Evolutionary conservation across 2,797 vertebrate species (phyloP), one percentile per base, ranked within the genome.

Genomic region (Podargus strigoides): DNA sequence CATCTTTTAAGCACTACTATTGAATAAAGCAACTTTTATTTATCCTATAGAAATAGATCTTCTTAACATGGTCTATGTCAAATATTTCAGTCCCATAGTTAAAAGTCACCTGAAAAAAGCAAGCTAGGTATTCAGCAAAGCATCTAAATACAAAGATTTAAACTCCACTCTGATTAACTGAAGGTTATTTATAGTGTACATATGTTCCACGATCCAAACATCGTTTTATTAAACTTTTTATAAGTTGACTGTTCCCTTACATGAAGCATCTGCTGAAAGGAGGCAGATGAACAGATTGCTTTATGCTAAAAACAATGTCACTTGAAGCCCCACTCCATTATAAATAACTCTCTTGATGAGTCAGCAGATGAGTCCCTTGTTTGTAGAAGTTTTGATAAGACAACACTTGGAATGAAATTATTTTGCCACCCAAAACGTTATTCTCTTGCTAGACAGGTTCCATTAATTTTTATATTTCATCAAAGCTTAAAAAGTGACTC

Each of bases 221-320:
- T 41, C 63, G n/a, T n/a, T n/a, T 67, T 36, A 58, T 37, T 52
- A 36, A 89, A 85, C 59, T 59, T 88, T 37, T 27, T 18, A 2
- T 37, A 55, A 85, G 36, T 37, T 28, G 79, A 63, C 55, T 76
- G 15, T 64, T 91, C 74, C 56, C 76, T 76, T 12, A 62, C 46
- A 47, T 4, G n/a, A 44, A 67, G 82, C 85, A 88, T 88, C 76
- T 94, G 91, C 85, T 50, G 83, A 70, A 88, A 64, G 67, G 56
- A 85, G 56, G 80, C 66, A 93, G 73, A 79, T 46, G 90, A 96
- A 91, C 88, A 94, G 85, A 68, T 67, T 91, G 87, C 36, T 89
- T 87, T 28, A 41, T 39, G 69, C 77, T 60, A 67, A 76, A 91
- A 78, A 34, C 85, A 81, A 78, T 21, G 70, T 14, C 24, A 66